Conservation (phyloP, 2,888 invertebrate species). For the Machimus atricapillus region DNA sequence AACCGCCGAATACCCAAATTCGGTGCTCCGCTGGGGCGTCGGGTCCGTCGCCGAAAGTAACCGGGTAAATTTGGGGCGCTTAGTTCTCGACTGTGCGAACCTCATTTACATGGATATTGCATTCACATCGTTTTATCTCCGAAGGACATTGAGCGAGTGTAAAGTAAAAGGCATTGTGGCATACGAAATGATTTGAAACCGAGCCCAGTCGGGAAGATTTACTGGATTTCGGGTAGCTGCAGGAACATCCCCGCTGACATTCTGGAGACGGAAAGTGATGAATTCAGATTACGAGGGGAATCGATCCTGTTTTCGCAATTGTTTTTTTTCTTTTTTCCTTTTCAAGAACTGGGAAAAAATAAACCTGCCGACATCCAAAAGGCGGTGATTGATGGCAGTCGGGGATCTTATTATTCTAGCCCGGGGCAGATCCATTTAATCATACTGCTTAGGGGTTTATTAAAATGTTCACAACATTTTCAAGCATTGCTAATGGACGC, state of each 20-base stretch:
- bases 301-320: conserved; percentile 24
- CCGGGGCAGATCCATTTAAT: neutral
- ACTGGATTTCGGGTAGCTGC: conserved; percentile 23
- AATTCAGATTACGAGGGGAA: conserved; percentile 38
- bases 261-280: conserved; percentile 44
- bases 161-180: conserved; percentile 41
- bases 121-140: conserved; percentile 46
- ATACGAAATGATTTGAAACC: conserved; percentile 44
- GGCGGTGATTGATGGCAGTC: conserved; percentile 6
- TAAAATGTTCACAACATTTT: neutral
- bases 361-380: neutral
- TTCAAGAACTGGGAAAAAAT: neutral
- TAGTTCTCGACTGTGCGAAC: conserved; percentile 32
- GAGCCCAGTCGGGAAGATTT: conserved; percentile 39
- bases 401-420: neutral
- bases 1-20: conserved; percentile 10
- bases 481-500: neutral
- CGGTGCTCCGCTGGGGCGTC: neutral
- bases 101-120: conserved; percentile 48
- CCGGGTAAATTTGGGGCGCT: neutral
- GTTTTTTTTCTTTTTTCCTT: neutral
- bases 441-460: neutral
- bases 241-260: conserved; percentile 44
- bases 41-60: neutral
- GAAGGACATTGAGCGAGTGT: conserved; percentile 42